phyloP scores from a whole-genome alignment of 37 sponge, comb jelly and placozoan genomes.

The Halichondria panicea region DNA sequence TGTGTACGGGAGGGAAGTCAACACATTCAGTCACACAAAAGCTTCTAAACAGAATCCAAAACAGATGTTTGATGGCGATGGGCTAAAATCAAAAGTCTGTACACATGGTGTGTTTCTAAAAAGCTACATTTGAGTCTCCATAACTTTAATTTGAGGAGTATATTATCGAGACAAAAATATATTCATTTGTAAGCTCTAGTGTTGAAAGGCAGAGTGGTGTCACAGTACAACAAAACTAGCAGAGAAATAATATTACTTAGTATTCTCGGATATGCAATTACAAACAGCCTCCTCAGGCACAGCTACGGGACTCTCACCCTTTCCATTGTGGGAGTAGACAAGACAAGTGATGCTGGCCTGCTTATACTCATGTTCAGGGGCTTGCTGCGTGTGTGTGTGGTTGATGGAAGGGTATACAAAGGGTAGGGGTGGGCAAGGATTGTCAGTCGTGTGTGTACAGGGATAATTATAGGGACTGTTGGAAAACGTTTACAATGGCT shows the following conservation, averaged over 20 bases:
- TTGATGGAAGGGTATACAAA: not conserved
- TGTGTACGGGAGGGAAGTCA: not conserved
- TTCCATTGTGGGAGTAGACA: constrained; percentile 90
- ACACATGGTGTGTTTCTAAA: too few relatives aligned
- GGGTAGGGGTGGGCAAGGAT: not conserved
- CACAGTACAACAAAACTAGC: not conserved
- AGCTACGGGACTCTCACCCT: too few relatives aligned
- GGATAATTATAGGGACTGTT: not conserved
- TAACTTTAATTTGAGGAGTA: not conserved
- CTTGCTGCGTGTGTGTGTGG: constrained; percentile 9
- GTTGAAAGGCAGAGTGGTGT: too few relatives aligned
- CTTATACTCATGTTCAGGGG: constrained; percentile 20
- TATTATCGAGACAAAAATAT: too few relatives aligned
- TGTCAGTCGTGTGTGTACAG: not conserved
- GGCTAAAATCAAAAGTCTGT: too few relatives aligned
- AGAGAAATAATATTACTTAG: not conserved
- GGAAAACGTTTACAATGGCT: not conserved
- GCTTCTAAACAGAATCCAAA: too few relatives aligned
- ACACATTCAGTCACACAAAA: too few relatives aligned
- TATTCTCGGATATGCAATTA: too few relatives aligned
- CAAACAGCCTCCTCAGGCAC: too few relatives aligned
- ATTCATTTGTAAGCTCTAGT: too few relatives aligned
- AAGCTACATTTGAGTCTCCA: too few relatives aligned
- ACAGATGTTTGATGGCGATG: too few relatives aligned
- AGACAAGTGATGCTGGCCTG: constrained; percentile 87